phyloP scores from a whole-genome alignment of 1,140 invertebrate genomes.

The Dendroctonus ponderosae region DNA sequence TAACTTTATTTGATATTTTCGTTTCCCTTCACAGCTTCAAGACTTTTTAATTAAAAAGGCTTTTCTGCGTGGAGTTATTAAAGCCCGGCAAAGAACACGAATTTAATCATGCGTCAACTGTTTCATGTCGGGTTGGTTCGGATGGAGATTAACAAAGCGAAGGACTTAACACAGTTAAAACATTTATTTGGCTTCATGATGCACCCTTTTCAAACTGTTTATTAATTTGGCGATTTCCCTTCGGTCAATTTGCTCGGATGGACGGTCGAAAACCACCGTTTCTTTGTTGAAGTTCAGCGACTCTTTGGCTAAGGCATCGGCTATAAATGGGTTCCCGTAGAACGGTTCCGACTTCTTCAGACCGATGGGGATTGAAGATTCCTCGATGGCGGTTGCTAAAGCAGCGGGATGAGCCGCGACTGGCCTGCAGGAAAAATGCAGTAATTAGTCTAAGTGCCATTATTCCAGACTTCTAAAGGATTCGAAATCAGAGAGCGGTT shows the following conservation, averaged over 20 bases:
- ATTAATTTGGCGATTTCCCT: slow-evolving; percentile 71
- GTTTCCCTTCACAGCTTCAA: too few relatives aligned
- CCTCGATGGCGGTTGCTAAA: slow-evolving; percentile 58
- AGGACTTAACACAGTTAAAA: too few relatives aligned
- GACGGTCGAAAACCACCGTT: slow-evolving; percentile 69
- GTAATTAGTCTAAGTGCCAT: background rate
- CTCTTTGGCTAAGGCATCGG: slow-evolving; percentile 67
- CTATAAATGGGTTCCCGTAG: slow-evolving; percentile 72
- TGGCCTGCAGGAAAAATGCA: slow-evolving; percentile 17
- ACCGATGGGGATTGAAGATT: slow-evolving; percentile 60
- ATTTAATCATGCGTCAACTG: too few relatives aligned
- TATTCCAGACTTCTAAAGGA: background rate
- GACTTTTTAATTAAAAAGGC: too few relatives aligned
- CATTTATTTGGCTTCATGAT: slow-evolving; percentile 4
- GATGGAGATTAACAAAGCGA: too few relatives aligned
- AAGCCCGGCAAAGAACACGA: too few relatives aligned
- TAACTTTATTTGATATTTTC: too few relatives aligned
- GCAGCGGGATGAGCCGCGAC: slow-evolving; percentile 57
- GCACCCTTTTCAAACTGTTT: slow-evolving; percentile 33
- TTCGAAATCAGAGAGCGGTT: slow-evolving; percentile 6
- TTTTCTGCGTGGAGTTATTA: too few relatives aligned
- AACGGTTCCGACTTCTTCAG: slow-evolving; percentile 64
- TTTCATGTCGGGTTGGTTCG: too few relatives aligned
- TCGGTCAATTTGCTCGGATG: slow-evolving; percentile 75
- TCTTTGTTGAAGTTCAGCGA: slow-evolving; percentile 74